phyloP scores from a whole-genome alignment of 2,113 vertebrate genomes.

The Macquaria ambigua region DNA sequence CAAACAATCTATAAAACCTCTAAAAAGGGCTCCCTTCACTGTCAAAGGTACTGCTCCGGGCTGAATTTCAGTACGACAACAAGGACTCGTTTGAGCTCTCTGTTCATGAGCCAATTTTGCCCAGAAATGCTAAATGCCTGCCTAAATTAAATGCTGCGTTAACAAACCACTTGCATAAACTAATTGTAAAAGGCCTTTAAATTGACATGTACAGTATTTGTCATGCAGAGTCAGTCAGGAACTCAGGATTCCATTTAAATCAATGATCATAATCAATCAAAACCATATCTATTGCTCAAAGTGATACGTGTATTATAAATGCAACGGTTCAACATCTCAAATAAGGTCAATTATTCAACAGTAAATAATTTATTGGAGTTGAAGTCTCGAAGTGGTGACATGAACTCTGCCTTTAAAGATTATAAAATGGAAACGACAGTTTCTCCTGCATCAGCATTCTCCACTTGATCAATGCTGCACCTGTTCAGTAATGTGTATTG shows the following conservation, averaged over 20 bases:
- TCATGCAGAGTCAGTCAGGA: background rate
- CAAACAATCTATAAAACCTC: slow-evolving; percentile 38
- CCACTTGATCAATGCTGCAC: slow-evolving; percentile 14
- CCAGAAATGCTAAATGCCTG: slow-evolving; percentile 17
- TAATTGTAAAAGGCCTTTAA: background rate
- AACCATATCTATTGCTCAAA: background rate
- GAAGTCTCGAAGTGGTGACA: background rate
- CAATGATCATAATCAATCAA: background rate
- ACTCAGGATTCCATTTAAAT: background rate
- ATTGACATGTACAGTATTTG: background rate
- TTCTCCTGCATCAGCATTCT: slow-evolving; percentile 24
- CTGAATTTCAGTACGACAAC: slow-evolving; percentile 12
- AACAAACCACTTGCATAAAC: slow-evolving; percentile 35
- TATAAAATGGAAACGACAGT: background rate
- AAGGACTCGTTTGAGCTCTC: slow-evolving; percentile 2
- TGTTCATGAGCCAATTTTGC: slow-evolving; percentile 17
- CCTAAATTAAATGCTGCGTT: slow-evolving; percentile 3
- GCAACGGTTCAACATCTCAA: background rate
- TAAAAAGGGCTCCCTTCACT: background rate
- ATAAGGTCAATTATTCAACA: background rate
- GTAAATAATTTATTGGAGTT: background rate
- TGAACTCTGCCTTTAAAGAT: background rate
- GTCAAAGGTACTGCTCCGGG: slow-evolving; percentile 9
- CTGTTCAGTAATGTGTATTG: slow-evolving; percentile 38
- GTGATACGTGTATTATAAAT: background rate